phyloP scores from a whole-genome alignment of 2,888 invertebrate species.

The Cabera pusaria region DNA sequence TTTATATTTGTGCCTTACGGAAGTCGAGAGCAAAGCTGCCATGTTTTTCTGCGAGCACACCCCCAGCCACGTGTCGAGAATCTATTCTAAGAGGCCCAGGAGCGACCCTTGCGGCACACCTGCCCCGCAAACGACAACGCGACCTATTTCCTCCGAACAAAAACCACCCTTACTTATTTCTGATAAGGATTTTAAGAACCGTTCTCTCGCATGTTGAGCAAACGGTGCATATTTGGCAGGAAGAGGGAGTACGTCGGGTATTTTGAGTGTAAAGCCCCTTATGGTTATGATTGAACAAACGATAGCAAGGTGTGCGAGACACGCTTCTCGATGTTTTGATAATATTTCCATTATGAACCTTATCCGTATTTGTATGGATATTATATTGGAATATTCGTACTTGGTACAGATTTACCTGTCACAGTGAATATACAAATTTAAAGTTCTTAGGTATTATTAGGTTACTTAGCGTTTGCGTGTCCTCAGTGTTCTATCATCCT shows the following conservation, averaged over 20 bases:
- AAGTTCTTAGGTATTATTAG: too few species aligned
- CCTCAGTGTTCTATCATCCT: too few species aligned
- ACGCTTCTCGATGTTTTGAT: slow-evolving; percentile 50
- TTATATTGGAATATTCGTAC: too few species aligned
- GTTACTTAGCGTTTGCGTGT: too few species aligned
- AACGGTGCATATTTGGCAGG: slow-evolving; percentile 75
- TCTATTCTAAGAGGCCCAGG: slow-evolving; percentile 71
- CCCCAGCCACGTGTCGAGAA: slow-evolving; percentile 78
- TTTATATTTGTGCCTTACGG: slow-evolving; percentile 76
- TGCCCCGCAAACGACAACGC: slow-evolving; percentile 53
- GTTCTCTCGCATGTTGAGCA: slow-evolving; percentile 46
- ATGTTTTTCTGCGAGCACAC: slow-evolving; percentile 71
- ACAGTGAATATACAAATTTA: too few species aligned
- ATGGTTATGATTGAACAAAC: slow-evolving; percentile 72
- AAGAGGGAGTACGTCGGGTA: slow-evolving; percentile 82
- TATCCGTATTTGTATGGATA: slow-evolving; percentile 34
- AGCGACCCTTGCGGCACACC: slow-evolving; percentile 75
- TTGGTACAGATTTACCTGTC: too few species aligned
- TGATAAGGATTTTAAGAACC: slow-evolving; percentile 36
- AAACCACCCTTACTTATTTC: slow-evolving; percentile 44
- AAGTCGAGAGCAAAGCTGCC: slow-evolving; percentile 72
- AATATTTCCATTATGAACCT: slow-evolving; percentile 44
- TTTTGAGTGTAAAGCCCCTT: slow-evolving; percentile 78
- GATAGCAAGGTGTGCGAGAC: slow-evolving; percentile 77
- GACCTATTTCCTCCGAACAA: slow-evolving; percentile 15